Evolutionary conservation across 2,113 vertebrate species (phyloP).

Genomic region (Cathartes aura): DNA sequence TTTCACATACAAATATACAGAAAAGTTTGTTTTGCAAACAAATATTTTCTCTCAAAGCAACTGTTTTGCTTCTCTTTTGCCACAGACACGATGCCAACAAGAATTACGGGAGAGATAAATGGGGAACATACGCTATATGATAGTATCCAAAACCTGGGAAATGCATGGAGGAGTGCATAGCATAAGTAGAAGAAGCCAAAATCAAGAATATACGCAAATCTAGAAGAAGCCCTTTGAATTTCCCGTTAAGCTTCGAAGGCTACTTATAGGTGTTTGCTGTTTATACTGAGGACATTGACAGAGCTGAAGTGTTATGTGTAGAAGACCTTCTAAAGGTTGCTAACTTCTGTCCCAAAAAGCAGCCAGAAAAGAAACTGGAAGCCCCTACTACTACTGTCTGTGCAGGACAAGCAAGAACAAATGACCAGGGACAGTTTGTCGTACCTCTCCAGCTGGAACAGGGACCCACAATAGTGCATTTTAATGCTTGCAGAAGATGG

Average conservation of each 20-base stretch:
- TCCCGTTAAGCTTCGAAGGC: background rate
- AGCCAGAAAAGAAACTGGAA: background rate
- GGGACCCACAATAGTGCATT: background rate
- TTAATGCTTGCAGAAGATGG: background rate
- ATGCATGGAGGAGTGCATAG: background rate
- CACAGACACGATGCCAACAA: background rate
- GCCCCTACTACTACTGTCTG: background rate
- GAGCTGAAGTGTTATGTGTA: background rate
- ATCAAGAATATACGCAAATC: background rate
- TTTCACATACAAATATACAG: background rate
- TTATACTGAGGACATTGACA: background rate
- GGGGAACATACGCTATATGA: background rate
- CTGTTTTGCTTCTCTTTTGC: background rate
- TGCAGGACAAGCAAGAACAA: background rate
- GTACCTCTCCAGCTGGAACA: background rate
- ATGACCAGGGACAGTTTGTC: background rate
- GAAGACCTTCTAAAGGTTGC: background rate
- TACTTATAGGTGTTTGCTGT: background rate
- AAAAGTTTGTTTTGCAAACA: background rate
- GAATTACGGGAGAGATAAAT: background rate
- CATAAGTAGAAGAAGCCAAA: background rate
- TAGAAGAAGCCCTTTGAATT: background rate
- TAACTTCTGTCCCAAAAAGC: background rate
- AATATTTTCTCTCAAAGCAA: background rate
- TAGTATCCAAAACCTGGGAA: background rate